Percentiles rank a stretch among this genome's conserved stretches.
Evolutionary conservation across 2,888 invertebrate genomes (phyloP).

Genomic region (Drosophila lacicola): DNA sequence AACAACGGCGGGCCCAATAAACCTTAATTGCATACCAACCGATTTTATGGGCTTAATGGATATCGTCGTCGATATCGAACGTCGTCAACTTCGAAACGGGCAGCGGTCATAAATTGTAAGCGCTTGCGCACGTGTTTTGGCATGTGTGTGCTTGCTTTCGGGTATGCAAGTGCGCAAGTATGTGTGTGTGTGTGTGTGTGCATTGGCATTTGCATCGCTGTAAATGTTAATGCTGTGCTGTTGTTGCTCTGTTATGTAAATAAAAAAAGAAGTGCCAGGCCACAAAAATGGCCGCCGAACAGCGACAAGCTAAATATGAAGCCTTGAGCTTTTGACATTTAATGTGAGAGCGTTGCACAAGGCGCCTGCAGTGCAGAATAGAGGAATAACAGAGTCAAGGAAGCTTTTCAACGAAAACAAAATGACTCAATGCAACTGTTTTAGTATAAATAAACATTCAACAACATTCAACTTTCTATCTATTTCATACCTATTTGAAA

Average conservation of each 20-base stretch:
- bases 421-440: too few species aligned
- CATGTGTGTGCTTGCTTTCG: slow-evolving; percentile 52
- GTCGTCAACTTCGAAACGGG: slow-evolving; percentile 61
- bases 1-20: slow-evolving; percentile 69
- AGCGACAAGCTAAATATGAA: background rate
- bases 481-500: slow-evolving; percentile 33
- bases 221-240: slow-evolving; percentile 41
- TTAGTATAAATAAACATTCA: background rate
- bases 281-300: slow-evolving; percentile 20
- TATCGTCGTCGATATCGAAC: slow-evolving; percentile 78
- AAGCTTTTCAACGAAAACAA: slow-evolving; percentile 2
- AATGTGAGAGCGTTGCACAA: background rate
- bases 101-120: slow-evolving; percentile 71
- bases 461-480: background rate
- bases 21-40: slow-evolving; percentile 79
- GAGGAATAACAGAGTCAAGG: too few species aligned
- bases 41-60: slow-evolving; percentile 82
- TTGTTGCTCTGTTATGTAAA: slow-evolving; percentile 18
- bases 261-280: slow-evolving; percentile 1
- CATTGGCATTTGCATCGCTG: slow-evolving; percentile 66
- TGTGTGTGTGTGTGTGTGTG: slow-evolving; percentile 25
- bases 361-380: background rate
- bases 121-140: slow-evolving; percentile 59
- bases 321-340: slow-evolving; percentile 37
- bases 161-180: slow-evolving; percentile 20